A percentile compares a stretch with the other conserved stretches of the same genome.
Evolutionary conservation across 2,888 invertebrate genomes (phyloP).

Genomic region (Eledona agricola): DNA sequence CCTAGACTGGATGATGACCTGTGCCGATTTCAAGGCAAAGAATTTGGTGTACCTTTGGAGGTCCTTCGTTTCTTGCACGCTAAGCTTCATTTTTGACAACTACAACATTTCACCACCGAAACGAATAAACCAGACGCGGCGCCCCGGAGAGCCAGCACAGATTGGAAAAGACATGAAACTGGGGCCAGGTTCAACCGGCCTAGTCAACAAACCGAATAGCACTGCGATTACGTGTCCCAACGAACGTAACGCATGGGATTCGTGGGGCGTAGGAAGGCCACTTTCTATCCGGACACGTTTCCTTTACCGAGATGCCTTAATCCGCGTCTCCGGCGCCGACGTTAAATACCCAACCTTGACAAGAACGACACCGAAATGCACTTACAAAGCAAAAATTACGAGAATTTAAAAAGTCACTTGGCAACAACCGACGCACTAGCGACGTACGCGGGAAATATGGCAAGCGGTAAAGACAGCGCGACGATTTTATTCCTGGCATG

Average conservation of each 20-base stretch:
- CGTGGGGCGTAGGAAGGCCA: constrained; percentile 23
- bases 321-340: constrained; percentile 1
- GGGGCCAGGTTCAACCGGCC: constrained; percentile 2
- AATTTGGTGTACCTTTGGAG: constrained; percentile 91
- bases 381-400: constrained; percentile 22
- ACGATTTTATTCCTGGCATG: too few relatives aligned
- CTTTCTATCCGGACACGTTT: constrained; percentile 1
- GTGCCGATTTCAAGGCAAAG: constrained; percentile 85
- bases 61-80: constrained; percentile 75
- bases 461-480: constrained; percentile 8
- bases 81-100: constrained; percentile 63
- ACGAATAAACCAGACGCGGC: not conserved
- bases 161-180: constrained; percentile 3
- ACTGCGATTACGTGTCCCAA: constrained; percentile 1
- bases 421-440: constrained; percentile 13
- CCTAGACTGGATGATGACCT: constrained; percentile 92
- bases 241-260: constrained; percentile 20
- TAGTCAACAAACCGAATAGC: constrained; percentile 4
- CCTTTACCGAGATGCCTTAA: not conserved
- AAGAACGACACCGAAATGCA: constrained; percentile 23
- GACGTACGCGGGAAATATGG: constrained; percentile 22
- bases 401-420: constrained; percentile 35
- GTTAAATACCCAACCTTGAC: constrained; percentile 29
- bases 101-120: constrained; percentile 9
- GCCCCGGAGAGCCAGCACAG: not conserved